Evolutionary conservation across 1,140 invertebrate genomes (phyloP).

Genomic region (Drosophila kanapiae): DNA sequence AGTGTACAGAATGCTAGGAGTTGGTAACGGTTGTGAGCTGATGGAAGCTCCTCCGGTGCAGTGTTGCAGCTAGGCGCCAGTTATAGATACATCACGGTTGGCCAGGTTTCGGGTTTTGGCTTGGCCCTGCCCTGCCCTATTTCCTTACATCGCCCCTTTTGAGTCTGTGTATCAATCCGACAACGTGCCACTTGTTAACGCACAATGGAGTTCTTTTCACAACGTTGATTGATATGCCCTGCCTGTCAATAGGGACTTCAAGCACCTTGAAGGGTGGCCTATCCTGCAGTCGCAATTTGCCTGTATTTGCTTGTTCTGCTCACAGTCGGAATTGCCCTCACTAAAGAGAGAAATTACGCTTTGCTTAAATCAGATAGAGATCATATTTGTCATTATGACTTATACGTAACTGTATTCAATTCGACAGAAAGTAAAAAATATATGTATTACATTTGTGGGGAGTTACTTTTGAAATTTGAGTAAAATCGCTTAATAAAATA

Average conservation of each 20-base stretch:
- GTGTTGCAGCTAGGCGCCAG: slow-evolving; percentile 26
- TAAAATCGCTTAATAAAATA: no score
- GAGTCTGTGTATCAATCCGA: slow-evolving; percentile 63
- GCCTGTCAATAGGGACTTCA: slow-evolving; percentile 8
- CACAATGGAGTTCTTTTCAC: slow-evolving; percentile 66
- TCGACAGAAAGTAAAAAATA: no score
- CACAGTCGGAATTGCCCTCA: not conserved
- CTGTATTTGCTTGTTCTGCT: slow-evolving; percentile 11
- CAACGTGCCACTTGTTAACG: slow-evolving; percentile 79
- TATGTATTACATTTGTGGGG: no score
- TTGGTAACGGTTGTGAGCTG: not conserved
- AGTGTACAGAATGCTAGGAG: not conserved
- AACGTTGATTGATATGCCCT: slow-evolving; percentile 72
- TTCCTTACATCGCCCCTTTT: slow-evolving; percentile 29
- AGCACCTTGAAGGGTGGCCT: not conserved
- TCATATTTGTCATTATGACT: no score
- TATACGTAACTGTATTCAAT: no score
- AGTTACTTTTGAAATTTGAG: no score
- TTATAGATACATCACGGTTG: slow-evolving; percentile 71
- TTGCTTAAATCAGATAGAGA: not conserved
- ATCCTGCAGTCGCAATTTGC: slow-evolving; percentile 18
- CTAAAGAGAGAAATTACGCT: not conserved
- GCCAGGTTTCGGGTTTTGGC: slow-evolving; percentile 42
- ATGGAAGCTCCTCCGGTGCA: slow-evolving; percentile 1
- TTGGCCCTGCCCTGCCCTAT: slow-evolving; percentile 1